Base-by-base conservation (phyloP, 2,888 invertebrate species). In the Drosophila flavopinicola region DNA sequence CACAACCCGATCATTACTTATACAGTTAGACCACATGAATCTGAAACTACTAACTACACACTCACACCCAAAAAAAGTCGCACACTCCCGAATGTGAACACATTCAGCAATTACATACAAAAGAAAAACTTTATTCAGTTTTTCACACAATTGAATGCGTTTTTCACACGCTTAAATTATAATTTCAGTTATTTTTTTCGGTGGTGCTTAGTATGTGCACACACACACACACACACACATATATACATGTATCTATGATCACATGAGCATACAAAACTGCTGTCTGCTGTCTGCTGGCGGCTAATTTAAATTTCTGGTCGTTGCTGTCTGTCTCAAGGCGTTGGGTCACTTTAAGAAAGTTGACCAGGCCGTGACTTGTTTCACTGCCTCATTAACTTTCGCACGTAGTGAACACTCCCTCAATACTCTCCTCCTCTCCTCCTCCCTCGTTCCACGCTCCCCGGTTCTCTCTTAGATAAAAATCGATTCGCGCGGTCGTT, bases 121-220 rank as follows among this genome's bases (percentile, higher is more conserved):
- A 74, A 64, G 59, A 59, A 67, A 71, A 64, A 44, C 35, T 25
- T 66, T 54, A 57, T 71, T 47, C 59, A 64, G 49, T 66, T 84
- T 87, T 88, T 88, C 88, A 88, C 88, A 88, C 88, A 86, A 88
- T 88, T 88, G 85, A 88, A 70, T 88, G 82, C 64, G 58, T 80
- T 83, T 78, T 85, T 85, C 85, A 78, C 85, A 85, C 85, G 85
- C 85, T 85, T 85, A 83, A 85, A 78, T 82, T 82, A 83, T 83
- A 85, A 85, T 82, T 84, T 78, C 79, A 82, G 82, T 78, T 83
- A 78, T 61, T 57, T 60, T 65, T 72, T 54, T 63, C 38, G 48
- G 61, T 47, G 52, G 41, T 56, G 56, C 35, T 47, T 42, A 44
- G 45, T 58, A 54, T 59, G 51, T 58, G 57, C 39, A 58, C 35